Percentiles rank a stretch among this genome's conserved stretches.
Conservation (phyloP, 2,113 vertebrate genomes). For the Semicossyphus pulcher region DNA sequence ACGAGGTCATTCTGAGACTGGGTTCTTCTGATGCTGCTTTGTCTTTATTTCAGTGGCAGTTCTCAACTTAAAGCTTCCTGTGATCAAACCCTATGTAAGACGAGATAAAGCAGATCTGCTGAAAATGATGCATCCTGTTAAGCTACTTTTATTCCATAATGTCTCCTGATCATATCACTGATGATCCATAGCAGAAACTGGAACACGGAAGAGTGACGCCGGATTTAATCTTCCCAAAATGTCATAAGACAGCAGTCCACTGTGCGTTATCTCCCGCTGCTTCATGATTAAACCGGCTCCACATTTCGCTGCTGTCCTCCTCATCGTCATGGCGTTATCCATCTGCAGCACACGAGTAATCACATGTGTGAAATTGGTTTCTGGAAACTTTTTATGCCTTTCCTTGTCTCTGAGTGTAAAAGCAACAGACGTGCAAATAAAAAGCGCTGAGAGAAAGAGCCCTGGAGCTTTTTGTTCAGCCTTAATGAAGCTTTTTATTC, state of each 20-base stretch:
- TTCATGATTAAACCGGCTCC: constrained; percentile 6
- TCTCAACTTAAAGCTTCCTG: no score
- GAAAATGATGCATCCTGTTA: not conserved
- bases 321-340: not conserved
- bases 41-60: no score
- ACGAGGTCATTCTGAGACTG: no score
- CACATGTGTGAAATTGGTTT: constrained; percentile 47
- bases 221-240: not conserved
- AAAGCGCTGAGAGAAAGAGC: constrained; percentile 9
- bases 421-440: constrained; percentile 8
- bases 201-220: not conserved
- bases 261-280: constrained; percentile 9
- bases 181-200: not conserved
- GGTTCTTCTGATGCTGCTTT: no score
- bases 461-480: constrained; percentile 15
- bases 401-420: constrained; percentile 14
- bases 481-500: constrained; percentile 34
- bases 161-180: not conserved
- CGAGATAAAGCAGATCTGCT: not conserved
- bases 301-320: constrained; percentile 7
- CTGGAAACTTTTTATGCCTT: constrained; percentile 5
- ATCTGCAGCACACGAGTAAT: constrained; percentile 20
- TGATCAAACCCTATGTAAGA: not conserved
- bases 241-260: not conserved
- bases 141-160: not conserved